Conservation (phyloP, 2,888 invertebrate species). For the Neria commutata region DNA sequence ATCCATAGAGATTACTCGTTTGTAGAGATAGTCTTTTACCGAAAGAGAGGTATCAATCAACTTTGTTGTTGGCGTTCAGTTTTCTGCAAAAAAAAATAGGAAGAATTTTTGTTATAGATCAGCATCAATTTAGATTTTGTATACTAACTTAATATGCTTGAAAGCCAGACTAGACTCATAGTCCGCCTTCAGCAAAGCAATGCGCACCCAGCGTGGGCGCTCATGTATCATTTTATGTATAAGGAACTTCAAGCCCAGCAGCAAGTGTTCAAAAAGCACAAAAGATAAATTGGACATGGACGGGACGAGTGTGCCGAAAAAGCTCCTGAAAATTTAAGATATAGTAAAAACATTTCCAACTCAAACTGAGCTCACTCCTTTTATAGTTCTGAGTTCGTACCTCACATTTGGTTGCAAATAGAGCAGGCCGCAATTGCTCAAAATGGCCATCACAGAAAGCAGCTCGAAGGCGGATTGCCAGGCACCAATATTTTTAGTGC, state of each 20-base stretch:
- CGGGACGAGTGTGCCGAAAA: constrained; percentile 53
- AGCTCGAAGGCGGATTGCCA: constrained; percentile 70
- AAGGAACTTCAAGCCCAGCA: constrained; percentile 69
- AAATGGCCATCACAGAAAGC: constrained; percentile 70
- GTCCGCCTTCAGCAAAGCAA: constrained; percentile 68
- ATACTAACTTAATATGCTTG: constrained; percentile 61
- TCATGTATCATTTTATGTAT: constrained; percentile 74
- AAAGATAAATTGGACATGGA: constrained; percentile 63
- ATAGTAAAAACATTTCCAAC: not conserved
- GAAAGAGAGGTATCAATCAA: constrained; percentile 39
- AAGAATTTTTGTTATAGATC: not conserved
- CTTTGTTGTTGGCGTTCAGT: constrained; percentile 50
- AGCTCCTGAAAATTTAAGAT: constrained; percentile 42
- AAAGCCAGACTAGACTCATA: constrained; percentile 70
- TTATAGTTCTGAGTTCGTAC: no score
- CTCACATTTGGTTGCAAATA: constrained; percentile 72
- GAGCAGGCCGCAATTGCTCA: constrained; percentile 77
- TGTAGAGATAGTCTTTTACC: not conserved
- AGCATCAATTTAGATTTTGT: not conserved
- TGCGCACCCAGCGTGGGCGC: constrained; percentile 71
- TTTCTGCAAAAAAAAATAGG: constrained; percentile 41
- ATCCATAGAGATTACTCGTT: not conserved
- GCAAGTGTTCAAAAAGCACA: constrained; percentile 72
- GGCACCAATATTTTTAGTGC: constrained; percentile 75
- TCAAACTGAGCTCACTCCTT: constrained; percentile 8